Base-by-base conservation (phyloP, 2,113 vertebrate genomes). In the Tauraco erythrolophus region DNA sequence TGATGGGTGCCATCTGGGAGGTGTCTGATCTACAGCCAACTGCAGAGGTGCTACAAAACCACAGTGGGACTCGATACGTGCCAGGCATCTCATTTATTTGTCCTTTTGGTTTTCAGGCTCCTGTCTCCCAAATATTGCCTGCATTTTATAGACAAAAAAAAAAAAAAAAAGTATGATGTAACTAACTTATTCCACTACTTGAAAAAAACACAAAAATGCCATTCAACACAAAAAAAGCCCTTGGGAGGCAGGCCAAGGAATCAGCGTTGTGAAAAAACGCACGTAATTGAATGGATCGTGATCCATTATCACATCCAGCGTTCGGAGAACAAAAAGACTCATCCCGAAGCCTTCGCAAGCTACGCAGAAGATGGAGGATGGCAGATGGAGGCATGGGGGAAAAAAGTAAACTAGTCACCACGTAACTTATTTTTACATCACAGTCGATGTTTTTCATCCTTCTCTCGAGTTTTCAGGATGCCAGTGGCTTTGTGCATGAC, bases 21-120 rank as follows among this genome's bases (percentile, higher is more conserved):
- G 25, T 83, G 48, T 94, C 83, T 94, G 75, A 95, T 91, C 54
- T 91, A 15, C 3, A 86, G 94, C 91, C 89, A 91, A 4, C 61
- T 89, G 92, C 84, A 94, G 84, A 94, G 48, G 80, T 79, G 65
- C 82, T 87, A 39, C 41, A 79, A 95, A 92, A 60, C 80, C 81
- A 93, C 3, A 60, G 86, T 77, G 86, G 64, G 69, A 84, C 69
- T 84, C 0, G 0, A 41, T 53, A 24, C 17, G 23, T 75, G 87
- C 69, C 86, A 84, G 64, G 93, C 86, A 94, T 60, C 54, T 41
- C 39, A 23, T n/a, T 89, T 92, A 50, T 66, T 97, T 50, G 88
- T 65, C 66, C 14, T 69, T 65, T 79, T 62, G 31, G n/a, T 89
- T 86, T 86, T 77, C 43, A 87, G 51, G 70, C 86, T 81, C 21